Base-by-base conservation (phyloP, 2,113 vertebrate species). In the Uria aalge region DNA sequence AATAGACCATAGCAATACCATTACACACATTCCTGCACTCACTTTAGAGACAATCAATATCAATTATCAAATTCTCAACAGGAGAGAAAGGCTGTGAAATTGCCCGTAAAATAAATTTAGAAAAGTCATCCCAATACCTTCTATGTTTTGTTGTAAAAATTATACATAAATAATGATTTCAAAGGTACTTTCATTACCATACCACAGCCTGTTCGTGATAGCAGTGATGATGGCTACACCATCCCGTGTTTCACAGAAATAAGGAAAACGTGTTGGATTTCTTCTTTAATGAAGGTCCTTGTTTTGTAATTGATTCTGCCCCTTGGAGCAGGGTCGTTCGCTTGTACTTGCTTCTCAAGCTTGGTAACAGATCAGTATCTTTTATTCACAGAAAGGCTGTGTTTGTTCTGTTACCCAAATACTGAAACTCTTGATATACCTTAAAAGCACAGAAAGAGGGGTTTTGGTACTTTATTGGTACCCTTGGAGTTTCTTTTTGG, bases 11-110 rank as follows among this genome's bases (percentile, higher is more conserved):
- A 94, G 84, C 91, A 79, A 96, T 88, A 90, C 92, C 89, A 97
- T 97, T 97, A 97, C 91, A 97, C 95, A 97, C 86, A 59, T 43
- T 96, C 86, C 77, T 96, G 89, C 94, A 69, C 91, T 95, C 92
- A 91, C 94, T 97, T 97, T 92, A 85, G 92, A 95, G 77, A 97
- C 66, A 92, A 97, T 97, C 96, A 97, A 96, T 97, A 97, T 92
- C 97, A 96, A 97, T 97, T 97, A 97, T 92, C 92, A 94, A 97
- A 96, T 94, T 88, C 91, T 95, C 95, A 91, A 59, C 81, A 91
- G 77, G 57, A 92, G 62, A 95, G 76, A 91, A 95, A 88, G 76
- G 55, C 84, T 97, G 92, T 95, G 97, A 96, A 97, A 97, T 97
- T 96, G 95, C 55, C 94, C 77, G 91, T 97, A 95, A 97, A 96